Conservation (phyloP, 2,113 vertebrate species). For the Hirundichthys speculiger region DNA sequence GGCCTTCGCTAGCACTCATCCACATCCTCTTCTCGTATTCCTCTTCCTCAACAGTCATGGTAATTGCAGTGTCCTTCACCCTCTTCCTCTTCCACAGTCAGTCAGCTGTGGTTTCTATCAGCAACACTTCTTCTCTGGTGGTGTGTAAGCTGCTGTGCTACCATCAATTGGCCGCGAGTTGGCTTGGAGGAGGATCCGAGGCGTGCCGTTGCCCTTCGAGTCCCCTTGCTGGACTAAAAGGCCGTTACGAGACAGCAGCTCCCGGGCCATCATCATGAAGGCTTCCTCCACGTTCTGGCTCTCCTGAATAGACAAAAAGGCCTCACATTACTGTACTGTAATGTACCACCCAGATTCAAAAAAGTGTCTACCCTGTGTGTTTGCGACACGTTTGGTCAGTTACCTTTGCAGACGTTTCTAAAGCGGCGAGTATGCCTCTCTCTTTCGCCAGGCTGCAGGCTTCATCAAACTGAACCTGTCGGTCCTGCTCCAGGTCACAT, state of each 20-base stretch:
- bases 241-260: conserved; percentile 73
- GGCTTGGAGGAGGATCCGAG: conserved; percentile 51
- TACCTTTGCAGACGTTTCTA: conserved; percentile 92
- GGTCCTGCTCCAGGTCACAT: conserved; percentile 84
- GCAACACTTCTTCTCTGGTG: conserved; percentile 73
- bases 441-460: conserved; percentile 90
- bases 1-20: too few relatives aligned
- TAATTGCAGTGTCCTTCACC: not conserved
- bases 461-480: conserved; percentile 88
- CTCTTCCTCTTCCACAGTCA: not conserved
- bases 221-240: conserved; percentile 50
- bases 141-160: not conserved
- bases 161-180: conserved; percentile 57
- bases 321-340: not conserved
- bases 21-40: too few relatives aligned
- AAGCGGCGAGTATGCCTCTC: conserved; percentile 85
- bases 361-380: not conserved
- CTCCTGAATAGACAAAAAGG: conserved; percentile 37
- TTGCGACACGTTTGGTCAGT: accelerated
- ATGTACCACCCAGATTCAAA: not conserved
- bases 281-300: conserved; percentile 73
- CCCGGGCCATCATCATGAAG: conserved; percentile 75
- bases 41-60: too few relatives aligned
- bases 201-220: not conserved
- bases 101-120: conserved; percentile 26